Base-by-base conservation (phyloP, 2,888 invertebrate genomes). In the Oxycera nigricornis region DNA sequence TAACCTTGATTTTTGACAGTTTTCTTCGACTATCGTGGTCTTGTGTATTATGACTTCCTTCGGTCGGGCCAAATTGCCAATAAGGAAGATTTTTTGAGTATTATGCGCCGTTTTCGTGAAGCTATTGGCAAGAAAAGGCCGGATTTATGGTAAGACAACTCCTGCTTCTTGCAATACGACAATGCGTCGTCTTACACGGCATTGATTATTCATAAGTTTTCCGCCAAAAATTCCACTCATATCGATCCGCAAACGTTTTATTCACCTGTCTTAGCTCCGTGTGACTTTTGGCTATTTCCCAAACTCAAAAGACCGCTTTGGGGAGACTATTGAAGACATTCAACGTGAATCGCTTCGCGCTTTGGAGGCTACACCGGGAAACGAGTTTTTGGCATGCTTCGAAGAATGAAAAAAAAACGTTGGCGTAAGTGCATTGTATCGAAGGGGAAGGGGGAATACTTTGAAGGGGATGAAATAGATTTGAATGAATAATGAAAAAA, bases 271-370 rank as follows among this genome's bases (percentile, higher is more conserved):
- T 39, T 39, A 39, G 7, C 39, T 9, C n/a, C n/a, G n/a, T n/a
- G n/a, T n/a, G n/a, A n/a, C n/a, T n/a, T n/a, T n/a, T n/a, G n/a
- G n/a, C n/a, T n/a, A n/a, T n/a, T n/a, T n/a, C n/a, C n/a, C n/a
- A n/a, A n/a, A n/a, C n/a, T n/a, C n/a, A n/a, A n/a, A 39, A 39
- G 62, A 75, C 75, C 59, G 68, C 72, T 77, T 65, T 73, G 73
- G 62, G 74, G 76, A 77, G 41, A 62, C 75, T 28, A 75, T 75
- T 62, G 75, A 75, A 39, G 74, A 76, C 28, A 77, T 61, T 30
- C 62, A 75, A 70, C 39, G n/a, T 9, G 57, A 75, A 67, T 65
- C 72, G 72, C 6, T 20, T 28, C 24, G 41, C 3, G 65, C 31
- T 39, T 72, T 75, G 46, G 72, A 75, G 72, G 65, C 62, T 22